A percentile compares a stretch with the other conserved stretches of the same genome.
phyloP scores from a whole-genome alignment of 2,113 vertebrate species.

The Meriones unguiculatus region DNA sequence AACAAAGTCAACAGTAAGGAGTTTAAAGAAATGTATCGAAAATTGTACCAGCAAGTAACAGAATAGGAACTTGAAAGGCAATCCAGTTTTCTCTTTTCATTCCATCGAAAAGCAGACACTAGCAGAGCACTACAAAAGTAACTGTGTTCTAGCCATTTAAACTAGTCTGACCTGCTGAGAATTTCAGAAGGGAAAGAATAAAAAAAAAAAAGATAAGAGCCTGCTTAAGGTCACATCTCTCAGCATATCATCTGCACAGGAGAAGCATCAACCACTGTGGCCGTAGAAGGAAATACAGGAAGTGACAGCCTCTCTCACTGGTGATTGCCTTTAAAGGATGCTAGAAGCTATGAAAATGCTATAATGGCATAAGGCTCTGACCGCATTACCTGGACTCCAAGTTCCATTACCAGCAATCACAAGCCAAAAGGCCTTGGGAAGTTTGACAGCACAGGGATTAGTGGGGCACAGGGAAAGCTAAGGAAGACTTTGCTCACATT shows the following conservation, averaged over 20 bases:
- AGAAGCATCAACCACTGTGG: not conserved
- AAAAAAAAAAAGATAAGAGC: not conserved
- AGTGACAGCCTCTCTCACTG: constrained; percentile 36
- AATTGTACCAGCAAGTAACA: not conserved
- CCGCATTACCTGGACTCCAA: not conserved
- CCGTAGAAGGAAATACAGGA: constrained; percentile 53
- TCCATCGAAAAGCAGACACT: not conserved
- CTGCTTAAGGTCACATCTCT: not conserved
- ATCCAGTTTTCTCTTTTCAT: not conserved
- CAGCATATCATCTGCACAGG: not conserved
- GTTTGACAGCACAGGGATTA: not conserved
- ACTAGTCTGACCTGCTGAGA: not conserved
- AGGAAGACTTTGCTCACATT: not conserved
- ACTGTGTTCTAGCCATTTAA: not conserved
- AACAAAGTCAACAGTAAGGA: not conserved
- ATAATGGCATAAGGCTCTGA: not conserved
- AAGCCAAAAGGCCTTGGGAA: not conserved
- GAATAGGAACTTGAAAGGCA: not conserved
- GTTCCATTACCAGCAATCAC: not conserved
- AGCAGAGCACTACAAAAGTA: not conserved
- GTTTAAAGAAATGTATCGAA: not conserved
- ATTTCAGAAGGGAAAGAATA: not conserved
- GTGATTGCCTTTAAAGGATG: constrained; percentile 33
- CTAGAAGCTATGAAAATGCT: not conserved
- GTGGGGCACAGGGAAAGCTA: not conserved